Evolutionary conservation across 2,113 vertebrate species (phyloP).

Genomic region (Mustela nigripes): DNA sequence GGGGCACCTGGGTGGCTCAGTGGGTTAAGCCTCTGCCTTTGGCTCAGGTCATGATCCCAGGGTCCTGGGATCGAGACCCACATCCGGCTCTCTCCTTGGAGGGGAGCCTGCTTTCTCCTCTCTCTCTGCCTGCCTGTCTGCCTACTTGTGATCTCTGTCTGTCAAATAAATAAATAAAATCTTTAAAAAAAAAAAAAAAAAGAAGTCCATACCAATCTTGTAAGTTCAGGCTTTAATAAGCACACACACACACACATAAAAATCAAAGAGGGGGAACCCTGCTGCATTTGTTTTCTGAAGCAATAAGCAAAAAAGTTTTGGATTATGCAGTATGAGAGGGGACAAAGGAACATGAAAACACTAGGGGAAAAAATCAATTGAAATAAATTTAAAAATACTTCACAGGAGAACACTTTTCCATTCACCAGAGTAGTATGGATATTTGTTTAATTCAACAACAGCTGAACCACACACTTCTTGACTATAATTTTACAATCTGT

Average conservation of each 20-base stretch:
- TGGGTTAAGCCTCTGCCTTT: too few species aligned
- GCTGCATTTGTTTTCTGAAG: not conserved
- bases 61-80: too few species aligned
- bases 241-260: not conserved
- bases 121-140: too few species aligned
- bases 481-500: not conserved
- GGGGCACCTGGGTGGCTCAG: too few species aligned
- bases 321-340: not conserved
- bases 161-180: too few species aligned
- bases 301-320: not conserved
- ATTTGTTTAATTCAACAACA: not conserved
- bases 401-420: not conserved
- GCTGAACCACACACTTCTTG: not conserved
- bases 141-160: too few species aligned
- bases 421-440: not conserved
- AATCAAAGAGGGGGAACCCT: not conserved
- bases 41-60: too few species aligned
- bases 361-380: not conserved
- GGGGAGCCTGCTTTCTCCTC: too few species aligned
- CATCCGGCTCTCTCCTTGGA: too few species aligned
- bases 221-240: not conserved
- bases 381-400: not conserved
- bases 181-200: not conserved
- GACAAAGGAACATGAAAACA: not conserved
- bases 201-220: not conserved